Base-by-base conservation (phyloP, 2,888 invertebrate genomes). In the Acleris emargana region DNA sequence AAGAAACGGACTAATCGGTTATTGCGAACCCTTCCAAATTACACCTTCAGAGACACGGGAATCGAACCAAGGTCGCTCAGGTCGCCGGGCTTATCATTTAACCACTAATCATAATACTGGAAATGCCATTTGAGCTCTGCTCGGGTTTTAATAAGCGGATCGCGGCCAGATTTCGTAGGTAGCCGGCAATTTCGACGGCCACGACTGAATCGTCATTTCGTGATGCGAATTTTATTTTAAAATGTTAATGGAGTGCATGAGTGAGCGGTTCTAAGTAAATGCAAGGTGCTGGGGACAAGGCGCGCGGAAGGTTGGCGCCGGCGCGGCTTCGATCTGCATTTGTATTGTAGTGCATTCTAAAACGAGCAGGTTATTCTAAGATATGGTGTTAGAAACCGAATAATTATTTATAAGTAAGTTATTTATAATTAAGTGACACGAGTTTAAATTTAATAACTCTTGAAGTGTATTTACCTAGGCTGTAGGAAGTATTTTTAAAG, bases 21-120 rank as follows among this genome's bases (percentile, higher is more conserved):
- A 86, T 83, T 79, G 83, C 84, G 91, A 90, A 90, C 86, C 82
- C 79, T 78, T 77, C 82, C 78, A 92, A 92, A 92, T 92, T 92
- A 89, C 87, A 91, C 84, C 77, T 84, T 71, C 87, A 91, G 88
- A 91, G 91, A 91, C 91, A 91, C 90, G 85, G 88, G 88, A 89
- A 82, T 86, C 88, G 81, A 82, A 83, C 84, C 90, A 91, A 92
- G 91, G 91, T 88, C 92, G 87, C 84, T 75, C 77, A 75, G 92
- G 91, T 91, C 92, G 82, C 79, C 78, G 73, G 82, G 84, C 86
- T 90, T 89, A 91, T 91, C 91, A 91, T 91, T 90, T 89, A 87
- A 84, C 81, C 81, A 79, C 86, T 90, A 89, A 91, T 89, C 86
- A 92, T 87, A 82, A 89, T 87, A 82, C 74, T 80, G 82, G 89